Evolutionary conservation across 2,113 vertebrate species (phyloP), one percentile per base, ranked within the genome.

Genomic region (Triplophysa dalaica): DNA sequence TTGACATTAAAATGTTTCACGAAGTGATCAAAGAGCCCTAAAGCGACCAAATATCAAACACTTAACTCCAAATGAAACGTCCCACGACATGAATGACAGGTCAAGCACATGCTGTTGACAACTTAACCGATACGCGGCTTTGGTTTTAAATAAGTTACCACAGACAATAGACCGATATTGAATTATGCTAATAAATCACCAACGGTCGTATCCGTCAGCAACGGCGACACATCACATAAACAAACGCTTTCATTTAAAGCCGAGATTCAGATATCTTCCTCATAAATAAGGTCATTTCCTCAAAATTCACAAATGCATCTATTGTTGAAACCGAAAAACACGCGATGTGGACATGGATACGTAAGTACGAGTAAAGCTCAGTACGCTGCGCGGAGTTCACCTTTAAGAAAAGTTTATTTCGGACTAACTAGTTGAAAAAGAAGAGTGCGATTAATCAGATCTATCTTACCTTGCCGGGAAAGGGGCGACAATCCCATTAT

Each of bases 401-500:
- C 45, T 54, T 64, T 58, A 74, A 65, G 29, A 64, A 80, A 80
- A 80, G 69, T 74, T 80, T 24, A n/a, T 74, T 56, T 80, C 24
- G n/a, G 50, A 45, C 56, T 16, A 64, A 76, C 43, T 76, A 62
- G 14, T 62, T 22, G 1, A 9, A 75, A 29, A 13, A 50, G 16
- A 65, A 14, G 24, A 50, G 1, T 16, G 12, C 21, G 12, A 58
- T 56, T 56, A 1, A 80, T 65, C 6, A 22, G 21, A 7, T 3
- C 13, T 7, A 26, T 19, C 81, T 61, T 78, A 82, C 81, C 81
- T 78, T 22, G 22, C 19, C 41, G 8, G 3, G 14, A 4, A 66
- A 9, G 4, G 22, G 1, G 43, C 21, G 50, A 64, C 69, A 33
- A 63, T 78, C 63, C 62, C 75, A 78, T 54, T 22, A 7, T 60